Base-by-base conservation (phyloP, 1,140 invertebrate species). In the Periplaneta americana region DNA sequence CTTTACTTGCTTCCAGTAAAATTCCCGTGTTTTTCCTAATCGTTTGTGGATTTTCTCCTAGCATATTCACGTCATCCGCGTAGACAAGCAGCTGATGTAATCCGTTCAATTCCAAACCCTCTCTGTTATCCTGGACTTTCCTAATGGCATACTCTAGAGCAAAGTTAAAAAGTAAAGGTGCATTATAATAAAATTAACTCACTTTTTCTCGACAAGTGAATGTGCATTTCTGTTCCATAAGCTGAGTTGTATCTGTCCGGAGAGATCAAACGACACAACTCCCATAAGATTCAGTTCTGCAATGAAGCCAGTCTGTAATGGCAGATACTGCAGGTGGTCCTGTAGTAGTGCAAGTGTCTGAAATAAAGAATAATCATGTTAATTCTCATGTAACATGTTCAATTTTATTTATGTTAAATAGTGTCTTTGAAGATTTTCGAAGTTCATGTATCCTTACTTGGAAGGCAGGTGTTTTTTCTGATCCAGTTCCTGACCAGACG, bases 141-240 rank as follows among this genome's bases (percentile, higher is more conserved):
- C n/a, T n/a, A n/a, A n/a, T n/a, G n/a, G n/a, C n/a, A n/a, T n/a
- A n/a, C n/a, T n/a, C n/a, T n/a, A n/a, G n/a, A n/a, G n/a, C n/a
- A n/a, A n/a, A n/a, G n/a, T n/a, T n/a, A n/a, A n/a, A n/a, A n/a
- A n/a, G n/a, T n/a, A n/a, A n/a, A n/a, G n/a, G n/a, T n/a, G n/a
- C n/a, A 28, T n/a, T 28, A 4, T 9, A 66, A 66, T 28, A 0
- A 3, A 66, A n/a, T 66, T 35, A 75, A 83, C 89, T 90, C 88
- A 94, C 93, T 90, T 92, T 86, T 94, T 92, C 85, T 95, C 93
- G 0, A 98, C 95, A 35, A 95, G 87, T 17, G 95, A 95, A 83
- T 96, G 91, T 1, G 96, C 95, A 86, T 95, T 97, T 85, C 94
- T 92, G 83, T 95, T 95, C 96, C 96, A 98, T 13, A 98, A 85